These are phyloP conservation scores for Turnix velox DNA, from an alignment of 2,113 vertebrate genomes.

Conservation along the genomic window DNA sequence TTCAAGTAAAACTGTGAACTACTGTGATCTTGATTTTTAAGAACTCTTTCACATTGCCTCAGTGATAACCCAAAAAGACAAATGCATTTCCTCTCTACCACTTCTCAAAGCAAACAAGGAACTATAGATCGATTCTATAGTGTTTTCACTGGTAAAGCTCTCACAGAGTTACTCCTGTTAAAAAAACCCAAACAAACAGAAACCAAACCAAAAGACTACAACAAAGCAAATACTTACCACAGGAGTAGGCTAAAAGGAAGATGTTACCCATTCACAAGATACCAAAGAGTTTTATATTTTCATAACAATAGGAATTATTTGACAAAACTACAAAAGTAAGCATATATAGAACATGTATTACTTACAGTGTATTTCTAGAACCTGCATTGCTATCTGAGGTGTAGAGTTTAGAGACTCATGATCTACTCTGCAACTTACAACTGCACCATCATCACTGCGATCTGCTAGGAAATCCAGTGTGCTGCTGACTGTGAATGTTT, in stretches of 20 bases:
- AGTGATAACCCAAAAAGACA: background rate
- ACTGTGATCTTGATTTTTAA: background rate
- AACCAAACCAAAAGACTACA: accelerated
- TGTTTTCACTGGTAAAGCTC: background rate
- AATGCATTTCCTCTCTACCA: background rate
- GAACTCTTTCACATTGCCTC: background rate
- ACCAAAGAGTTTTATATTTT: background rate
- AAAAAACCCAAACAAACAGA: background rate
- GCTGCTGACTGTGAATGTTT: conserved; percentile 91
- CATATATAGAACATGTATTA: conserved; percentile 1
- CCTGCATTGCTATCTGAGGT: conserved; percentile 91
- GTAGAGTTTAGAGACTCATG: conserved; percentile 88
- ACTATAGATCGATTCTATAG: background rate
- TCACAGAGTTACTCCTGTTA: background rate
- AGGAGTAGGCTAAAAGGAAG: background rate
- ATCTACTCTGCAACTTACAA: conserved; percentile 93
- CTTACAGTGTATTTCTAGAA: conserved; percentile 99
- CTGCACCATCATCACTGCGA: conserved; percentile 85
- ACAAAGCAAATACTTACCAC: background rate
- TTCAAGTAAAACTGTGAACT: background rate
- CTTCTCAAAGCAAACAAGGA: background rate
- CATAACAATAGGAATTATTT: background rate
- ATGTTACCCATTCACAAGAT: background rate
- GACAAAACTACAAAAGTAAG: background rate
- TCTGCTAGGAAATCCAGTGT: conserved; percentile 89